phyloP scores from a whole-genome alignment of 2,888 invertebrate genomes.

The Scotopteryx bipunctaria region DNA sequence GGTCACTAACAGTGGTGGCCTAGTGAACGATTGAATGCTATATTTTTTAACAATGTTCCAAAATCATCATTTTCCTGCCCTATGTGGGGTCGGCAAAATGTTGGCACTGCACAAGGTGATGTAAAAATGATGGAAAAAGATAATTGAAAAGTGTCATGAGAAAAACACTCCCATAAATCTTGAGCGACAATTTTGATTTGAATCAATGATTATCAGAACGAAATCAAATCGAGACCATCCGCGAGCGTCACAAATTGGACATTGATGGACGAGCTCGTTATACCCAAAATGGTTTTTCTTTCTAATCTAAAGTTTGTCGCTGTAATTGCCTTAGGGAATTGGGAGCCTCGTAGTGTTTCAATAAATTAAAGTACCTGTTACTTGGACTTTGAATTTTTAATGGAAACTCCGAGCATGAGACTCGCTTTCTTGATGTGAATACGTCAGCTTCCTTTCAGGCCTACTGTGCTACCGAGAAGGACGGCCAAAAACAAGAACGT shows the following conservation, averaged over 20 bases:
- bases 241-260: slow-evolving; percentile 12
- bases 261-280: slow-evolving; percentile 13
- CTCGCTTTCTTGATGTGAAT: not conserved
- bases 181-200: not conserved
- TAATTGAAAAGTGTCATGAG: no score
- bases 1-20: no score
- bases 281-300: slow-evolving; percentile 19
- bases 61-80: no score
- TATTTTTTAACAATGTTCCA: no score
- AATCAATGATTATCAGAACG: slow-evolving; percentile 4
- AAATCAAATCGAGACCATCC: slow-evolving; percentile 13
- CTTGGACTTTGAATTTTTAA: slow-evolving; percentile 5
- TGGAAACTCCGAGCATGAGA: not conserved
- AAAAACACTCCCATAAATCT: not conserved
- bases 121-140: no score
- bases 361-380: slow-evolving; percentile 12
- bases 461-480: no score
- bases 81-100: no score
- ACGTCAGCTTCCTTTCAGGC: no score
- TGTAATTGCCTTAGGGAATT: slow-evolving; percentile 20
- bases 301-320: slow-evolving; percentile 27
- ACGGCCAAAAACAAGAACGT: no score
- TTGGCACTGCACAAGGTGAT: not conserved
- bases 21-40: no score
- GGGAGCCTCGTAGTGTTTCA: slow-evolving; percentile 6